phyloP scores from a whole-genome alignment of 2,797 vertebrate species.

The Neomorphus geoffroyi region DNA sequence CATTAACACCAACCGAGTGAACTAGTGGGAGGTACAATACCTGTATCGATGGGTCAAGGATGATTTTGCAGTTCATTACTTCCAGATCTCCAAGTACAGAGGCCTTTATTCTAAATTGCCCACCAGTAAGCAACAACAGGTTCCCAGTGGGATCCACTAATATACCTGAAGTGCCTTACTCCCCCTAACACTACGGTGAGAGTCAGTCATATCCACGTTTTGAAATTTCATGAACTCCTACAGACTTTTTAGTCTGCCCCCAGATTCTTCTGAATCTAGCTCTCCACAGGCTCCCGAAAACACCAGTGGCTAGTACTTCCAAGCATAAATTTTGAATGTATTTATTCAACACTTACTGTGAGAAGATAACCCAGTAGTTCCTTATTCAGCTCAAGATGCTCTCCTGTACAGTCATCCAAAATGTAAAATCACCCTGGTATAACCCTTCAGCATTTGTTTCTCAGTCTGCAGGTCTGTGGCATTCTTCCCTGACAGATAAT shows the following conservation, averaged over 20 bases:
- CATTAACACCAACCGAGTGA: not conserved
- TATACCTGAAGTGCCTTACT: not conserved
- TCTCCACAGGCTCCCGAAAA: not conserved
- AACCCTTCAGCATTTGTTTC: not conserved
- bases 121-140: not conserved
- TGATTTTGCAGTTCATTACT: not conserved
- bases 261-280: not conserved
- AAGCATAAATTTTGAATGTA: not conserved
- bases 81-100: not conserved
- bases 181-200: not conserved
- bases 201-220: not conserved
- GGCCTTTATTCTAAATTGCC: not conserved
- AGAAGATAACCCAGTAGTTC: not conserved
- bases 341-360: slow-evolving; percentile 40
- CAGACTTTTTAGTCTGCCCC: not conserved
- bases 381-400: not conserved
- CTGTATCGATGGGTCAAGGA: not conserved
- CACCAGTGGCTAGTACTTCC: not conserved
- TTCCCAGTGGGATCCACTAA: not conserved
- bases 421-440: not conserved
- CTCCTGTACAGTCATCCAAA: not conserved
- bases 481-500: not conserved
- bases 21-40: not conserved
- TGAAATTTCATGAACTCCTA: not conserved
- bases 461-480: not conserved